A percentile compares a stretch with the other conserved stretches of the same genome.
Evolutionary conservation across 1,140 invertebrate species (phyloP).

Genomic region (Colletes latitarsis): DNA sequence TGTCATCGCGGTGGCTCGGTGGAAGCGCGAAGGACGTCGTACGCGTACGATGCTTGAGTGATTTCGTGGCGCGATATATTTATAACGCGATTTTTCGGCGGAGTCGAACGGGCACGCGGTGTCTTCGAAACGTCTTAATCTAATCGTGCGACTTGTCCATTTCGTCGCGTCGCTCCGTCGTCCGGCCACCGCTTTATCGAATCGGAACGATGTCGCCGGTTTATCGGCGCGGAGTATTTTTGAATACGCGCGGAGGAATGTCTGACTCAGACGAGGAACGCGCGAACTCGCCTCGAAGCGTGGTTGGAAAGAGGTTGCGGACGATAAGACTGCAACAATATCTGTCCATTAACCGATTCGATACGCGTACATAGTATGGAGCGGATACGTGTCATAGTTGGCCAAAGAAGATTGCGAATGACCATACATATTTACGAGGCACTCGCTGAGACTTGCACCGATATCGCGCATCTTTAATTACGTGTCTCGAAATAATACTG

Average conservation of each 20-base stretch:
- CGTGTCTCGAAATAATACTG: no score
- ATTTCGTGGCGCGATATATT: no score
- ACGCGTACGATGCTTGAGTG: not conserved
- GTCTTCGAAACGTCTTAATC: not conserved
- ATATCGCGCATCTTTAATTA: no score
- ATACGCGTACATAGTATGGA: constrained; percentile 2
- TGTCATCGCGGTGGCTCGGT: no score
- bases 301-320: not conserved
- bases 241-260: not conserved
- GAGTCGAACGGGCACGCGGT: no score
- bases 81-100: not conserved
- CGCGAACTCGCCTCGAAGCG: not conserved
- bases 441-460: not conserved
- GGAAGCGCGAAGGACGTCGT: no score
- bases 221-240: no score
- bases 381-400: not conserved
- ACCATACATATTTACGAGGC: not conserved
- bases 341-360: constrained; percentile 9
- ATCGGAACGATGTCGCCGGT: no score
- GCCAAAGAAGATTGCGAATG: no score
- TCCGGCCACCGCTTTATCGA: no score
- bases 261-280: not conserved
- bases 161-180: no score
- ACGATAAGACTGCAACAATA: not conserved
- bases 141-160: no score